phyloP scores from a whole-genome alignment of 2,113 vertebrate genomes.

The Puffinus mauretanicus region DNA sequence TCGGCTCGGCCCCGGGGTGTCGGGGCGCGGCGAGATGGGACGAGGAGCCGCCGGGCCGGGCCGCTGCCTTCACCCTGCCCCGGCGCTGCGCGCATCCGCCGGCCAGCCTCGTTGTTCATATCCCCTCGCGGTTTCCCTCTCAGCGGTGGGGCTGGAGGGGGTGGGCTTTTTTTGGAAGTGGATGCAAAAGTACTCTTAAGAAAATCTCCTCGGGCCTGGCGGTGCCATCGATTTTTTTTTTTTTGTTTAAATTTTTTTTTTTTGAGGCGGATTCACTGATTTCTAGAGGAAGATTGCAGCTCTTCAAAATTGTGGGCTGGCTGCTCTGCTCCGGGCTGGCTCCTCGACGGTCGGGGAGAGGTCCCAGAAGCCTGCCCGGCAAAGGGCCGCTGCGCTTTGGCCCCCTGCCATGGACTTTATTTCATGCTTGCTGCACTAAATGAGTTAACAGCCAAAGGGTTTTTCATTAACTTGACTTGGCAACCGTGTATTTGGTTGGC shows the following conservation, averaged over 20 bases:
- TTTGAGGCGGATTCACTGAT: not conserved
- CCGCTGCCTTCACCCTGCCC: too few species aligned
- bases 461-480: constrained; percentile 69
- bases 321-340: not conserved
- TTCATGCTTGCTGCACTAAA: constrained; percentile 57
- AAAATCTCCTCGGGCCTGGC: too few species aligned
- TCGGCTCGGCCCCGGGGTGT: too few species aligned
- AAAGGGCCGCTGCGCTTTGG: constrained; percentile 25
- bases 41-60: too few species aligned
- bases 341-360: not conserved
- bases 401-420: constrained; percentile 31
- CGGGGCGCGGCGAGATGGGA: too few species aligned
- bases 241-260: not conserved
- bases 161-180: too few species aligned
- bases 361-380: not conserved
- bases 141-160: too few species aligned
- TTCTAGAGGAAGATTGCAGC: not conserved
- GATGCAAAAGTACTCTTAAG: too few species aligned
- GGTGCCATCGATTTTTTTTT: too few species aligned
- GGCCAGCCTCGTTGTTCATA: too few species aligned
- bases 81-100: too few species aligned
- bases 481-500: constrained; percentile 26
- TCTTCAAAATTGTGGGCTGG: not conserved
- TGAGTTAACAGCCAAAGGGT: constrained; percentile 68
- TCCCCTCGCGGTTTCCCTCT: too few species aligned